Evolutionary conservation across 2,113 vertebrate genomes (phyloP), one percentile per base, ranked within the genome.

Genomic region (Channa argus): DNA sequence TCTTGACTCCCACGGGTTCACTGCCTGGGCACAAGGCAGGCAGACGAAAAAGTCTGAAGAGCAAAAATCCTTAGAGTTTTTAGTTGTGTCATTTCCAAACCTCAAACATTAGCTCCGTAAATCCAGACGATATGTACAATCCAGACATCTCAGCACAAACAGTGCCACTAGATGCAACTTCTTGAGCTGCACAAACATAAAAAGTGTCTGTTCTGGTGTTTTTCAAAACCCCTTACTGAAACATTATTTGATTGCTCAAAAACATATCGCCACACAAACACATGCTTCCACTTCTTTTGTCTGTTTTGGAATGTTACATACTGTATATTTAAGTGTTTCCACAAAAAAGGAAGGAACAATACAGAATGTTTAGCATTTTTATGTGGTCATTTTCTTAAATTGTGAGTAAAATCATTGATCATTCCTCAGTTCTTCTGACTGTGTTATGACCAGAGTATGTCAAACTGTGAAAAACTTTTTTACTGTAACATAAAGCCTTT

Each of bases 271-370:
- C 56, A 46, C 33, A 58, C 33, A 14, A 53, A 47, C 15, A 77
- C 64, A 63, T 82, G 69, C 71, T 67, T 63, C 69, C 33, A 36
- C 11, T 52, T 62, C 52, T 38, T 55, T 38, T 54, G 77, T 76
- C 74, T 60, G 50, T 83, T 70, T 82, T 72, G 89, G 86, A 90
- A 92, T 90, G 84, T 88, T 83, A 51, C 33, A 64, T 15, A n/a
- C 51, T 37, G 24, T 36, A 77, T 14, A 34, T 65, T 56, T 54
- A 76, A 53, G 71, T 65, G 36, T 72, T 72, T 71, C 4, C 41
- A 73, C 37, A 13, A 65, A 65, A n/a, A 60, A 44, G 34, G 50
- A 15, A 64, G 3, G n/a, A 59, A 58, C 8, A 47, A 69, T 4
- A 41, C 15, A 47, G n/a, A 5, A n/a, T 37, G 37, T 61, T 60